Percentiles rank a stretch among this genome's conserved stretches.
These are phyloP conservation scores for Euphonia xanthogaster DNA, from an alignment of 2,797 vertebrate species.

Conservation along the genomic window DNA sequence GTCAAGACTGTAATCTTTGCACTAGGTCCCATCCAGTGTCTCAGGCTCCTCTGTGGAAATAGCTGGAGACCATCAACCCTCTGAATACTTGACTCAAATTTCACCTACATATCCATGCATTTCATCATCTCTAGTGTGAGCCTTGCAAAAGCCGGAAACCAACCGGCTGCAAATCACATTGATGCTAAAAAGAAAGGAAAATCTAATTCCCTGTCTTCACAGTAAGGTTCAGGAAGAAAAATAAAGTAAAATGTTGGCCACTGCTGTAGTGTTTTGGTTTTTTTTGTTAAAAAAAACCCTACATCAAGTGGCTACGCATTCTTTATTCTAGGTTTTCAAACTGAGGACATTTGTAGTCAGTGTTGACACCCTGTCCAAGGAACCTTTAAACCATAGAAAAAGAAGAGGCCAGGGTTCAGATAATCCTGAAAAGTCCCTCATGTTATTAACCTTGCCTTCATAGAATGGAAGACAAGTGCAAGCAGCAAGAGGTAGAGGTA, in stretches of 20 bases:
- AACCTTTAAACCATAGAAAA: neutral
- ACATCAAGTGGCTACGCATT: accelerated
- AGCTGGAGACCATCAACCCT: neutral
- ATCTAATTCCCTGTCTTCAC: neutral
- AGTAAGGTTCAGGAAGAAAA: neutral
- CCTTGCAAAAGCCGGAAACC: neutral
- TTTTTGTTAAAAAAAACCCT: neutral
- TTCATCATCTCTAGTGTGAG: neutral
- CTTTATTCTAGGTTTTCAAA: neutral
- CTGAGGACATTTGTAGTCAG: neutral
- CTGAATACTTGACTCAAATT: neutral
- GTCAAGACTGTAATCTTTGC: neutral
- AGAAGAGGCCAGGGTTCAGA: neutral
- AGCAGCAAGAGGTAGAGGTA: neutral
- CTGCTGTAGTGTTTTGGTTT: neutral
- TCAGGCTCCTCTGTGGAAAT: neutral
- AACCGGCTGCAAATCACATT: neutral
- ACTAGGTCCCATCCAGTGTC: neutral
- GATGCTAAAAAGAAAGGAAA: neutral
- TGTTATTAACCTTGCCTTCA: neutral
- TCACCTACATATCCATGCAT: neutral
- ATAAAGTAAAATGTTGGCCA: neutral
- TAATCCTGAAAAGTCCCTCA: neutral
- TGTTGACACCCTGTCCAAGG: neutral
- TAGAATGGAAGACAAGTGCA: neutral